phyloP scores from a whole-genome alignment of 2,888 invertebrate genomes.

The Miltochrista miniata region DNA sequence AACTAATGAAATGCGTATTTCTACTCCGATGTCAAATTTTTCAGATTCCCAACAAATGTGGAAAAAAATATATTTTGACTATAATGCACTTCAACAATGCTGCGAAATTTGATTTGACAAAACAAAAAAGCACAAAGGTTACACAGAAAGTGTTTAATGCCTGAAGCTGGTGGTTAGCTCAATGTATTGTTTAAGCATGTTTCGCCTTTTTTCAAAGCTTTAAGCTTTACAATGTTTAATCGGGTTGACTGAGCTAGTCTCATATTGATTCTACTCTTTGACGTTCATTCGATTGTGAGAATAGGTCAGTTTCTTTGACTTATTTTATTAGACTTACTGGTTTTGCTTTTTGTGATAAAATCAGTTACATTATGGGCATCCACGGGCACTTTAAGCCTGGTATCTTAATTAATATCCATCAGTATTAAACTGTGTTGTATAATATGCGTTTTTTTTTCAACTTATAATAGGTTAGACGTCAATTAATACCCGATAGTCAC shows the following conservation, averaged over 20 bases:
- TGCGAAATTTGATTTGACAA: slow-evolving; percentile 49
- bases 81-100: slow-evolving; percentile 17
- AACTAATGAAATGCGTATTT: too few relatives aligned
- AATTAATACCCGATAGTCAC: too few relatives aligned
- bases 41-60: too few relatives aligned
- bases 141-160: slow-evolving; percentile 53
- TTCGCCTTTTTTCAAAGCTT: slow-evolving; percentile 29
- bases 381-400: neutral
- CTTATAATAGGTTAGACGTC: too few relatives aligned
- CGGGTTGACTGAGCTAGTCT: slow-evolving; percentile 30
- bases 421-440: too few relatives aligned
- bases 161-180: slow-evolving; percentile 32
- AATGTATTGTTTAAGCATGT: slow-evolving; percentile 31
- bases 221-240: slow-evolving; percentile 38
- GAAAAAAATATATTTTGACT: too few relatives aligned
- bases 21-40: too few relatives aligned
- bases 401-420: too few relatives aligned
- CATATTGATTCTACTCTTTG: slow-evolving; percentile 38
- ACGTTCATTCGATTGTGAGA: slow-evolving; percentile 24
- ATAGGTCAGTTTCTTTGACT: slow-evolving; percentile 22
- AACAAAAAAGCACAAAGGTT: slow-evolving; percentile 44
- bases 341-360: neutral
- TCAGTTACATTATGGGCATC: neutral
- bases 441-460: too few relatives aligned
- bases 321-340: slow-evolving; percentile 5